Base-by-base conservation (phyloP, 2,113 vertebrate genomes). In the Garra rufa region DNA sequence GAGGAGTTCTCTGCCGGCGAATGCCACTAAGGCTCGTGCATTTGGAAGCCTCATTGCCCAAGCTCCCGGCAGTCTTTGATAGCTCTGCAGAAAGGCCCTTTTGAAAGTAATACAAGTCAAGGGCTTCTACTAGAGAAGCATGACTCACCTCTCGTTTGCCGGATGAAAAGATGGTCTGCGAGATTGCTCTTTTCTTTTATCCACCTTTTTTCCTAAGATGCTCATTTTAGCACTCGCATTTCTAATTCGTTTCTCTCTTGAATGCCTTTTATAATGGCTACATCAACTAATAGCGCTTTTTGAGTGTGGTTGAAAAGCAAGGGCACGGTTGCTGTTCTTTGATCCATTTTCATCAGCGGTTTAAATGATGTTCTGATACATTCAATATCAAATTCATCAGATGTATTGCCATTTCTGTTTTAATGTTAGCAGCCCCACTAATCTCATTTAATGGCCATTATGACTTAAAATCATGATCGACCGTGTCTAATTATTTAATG, bases 91-190 rank as follows among this genome's bases (percentile, higher is more conserved):
- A 50, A 85, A 82, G 87, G 52, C 82, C 87, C 87, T 87, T 86
- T 86, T 86, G 87, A 87, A 83, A 82, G 86, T 73, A 84, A 85
- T 82, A 63, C 85, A 86, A 86, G 85, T 83, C 85, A 76, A 85
- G 88, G 82, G 83, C 81, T 90, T 88, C 84, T 83, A 52, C 70
- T 81, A 77, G 81, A 87, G 88, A 81, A 82, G 80, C 87, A 85
- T 89, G 85, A 89, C 85, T 90, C 87, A 87, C 90, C 85, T 88
- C 84, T 88, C 67, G 50, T 85, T 85, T 81, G 48, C 76, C 28
- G 15, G 67, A 87, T 85, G 85, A 85, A 84, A 88, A 88, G 85
- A 81, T 88, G 86, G 79, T 83, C 59, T 61, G 61, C 26, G 80
- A 83, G 84, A 82, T 88, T 87, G 84, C 81, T 28, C 43, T 52